phyloP scores from a whole-genome alignment of 2,113 vertebrate genomes.

The Vireo altiloquus region DNA sequence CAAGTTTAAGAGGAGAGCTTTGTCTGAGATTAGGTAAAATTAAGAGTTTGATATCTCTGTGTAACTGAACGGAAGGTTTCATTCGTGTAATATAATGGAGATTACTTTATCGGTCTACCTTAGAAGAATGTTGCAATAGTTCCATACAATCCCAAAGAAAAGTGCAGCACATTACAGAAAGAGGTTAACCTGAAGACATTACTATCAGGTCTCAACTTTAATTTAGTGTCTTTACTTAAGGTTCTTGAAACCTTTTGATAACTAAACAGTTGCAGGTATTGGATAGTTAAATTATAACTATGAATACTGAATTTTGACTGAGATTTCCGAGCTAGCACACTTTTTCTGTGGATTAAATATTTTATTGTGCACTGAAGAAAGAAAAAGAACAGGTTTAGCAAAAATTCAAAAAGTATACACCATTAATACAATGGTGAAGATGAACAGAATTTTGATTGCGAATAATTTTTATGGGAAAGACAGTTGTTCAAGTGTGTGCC shows the following conservation, averaged over 20 bases:
- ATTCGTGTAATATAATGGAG: neutral
- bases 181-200: neutral
- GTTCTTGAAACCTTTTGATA: neutral
- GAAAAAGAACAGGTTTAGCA: accelerated
- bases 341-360: neutral
- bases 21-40: neutral
- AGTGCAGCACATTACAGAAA: neutral
- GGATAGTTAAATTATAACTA: neutral
- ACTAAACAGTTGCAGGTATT: neutral
- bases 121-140: neutral
- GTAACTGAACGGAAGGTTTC: neutral
- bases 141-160: neutral
- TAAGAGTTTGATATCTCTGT: neutral
- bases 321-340: neutral
- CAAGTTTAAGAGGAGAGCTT: neutral
- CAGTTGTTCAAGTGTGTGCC: neutral
- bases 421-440: neutral
- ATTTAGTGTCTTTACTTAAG: neutral
- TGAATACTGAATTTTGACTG: neutral
- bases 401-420: neutral
- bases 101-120: neutral
- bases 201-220: neutral
- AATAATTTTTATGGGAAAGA: neutral
- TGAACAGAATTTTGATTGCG: neutral
- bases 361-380: neutral